Evolutionary conservation across 2,797 vertebrate genomes (phyloP), one percentile per base, ranked within the genome.

Genomic region (Acestrorhynchus altus): DNA sequence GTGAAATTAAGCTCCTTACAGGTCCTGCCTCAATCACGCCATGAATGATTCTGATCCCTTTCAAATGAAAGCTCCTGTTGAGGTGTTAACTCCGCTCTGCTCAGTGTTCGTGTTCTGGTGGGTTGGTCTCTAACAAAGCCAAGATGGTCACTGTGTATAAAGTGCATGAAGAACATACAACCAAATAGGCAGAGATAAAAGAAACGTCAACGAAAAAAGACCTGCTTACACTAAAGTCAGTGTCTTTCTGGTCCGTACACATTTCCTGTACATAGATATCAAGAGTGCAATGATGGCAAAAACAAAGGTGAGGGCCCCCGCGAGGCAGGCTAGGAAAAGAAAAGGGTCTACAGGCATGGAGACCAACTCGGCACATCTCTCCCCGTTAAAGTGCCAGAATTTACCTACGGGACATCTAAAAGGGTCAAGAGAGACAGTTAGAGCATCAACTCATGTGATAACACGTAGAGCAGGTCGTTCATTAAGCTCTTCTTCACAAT

Each of bases 381-480:
- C 81, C 88, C 89, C 88, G 81, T 83, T 86, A 84, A 88, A 81
- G 74, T 88, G 81, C 78, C 90, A 84, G 67, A 88, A 84, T 88
- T 83, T 92, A 84, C 80, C 87, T 84, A 89, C 80, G 35, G 89
- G 87, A 79, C 89, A 93, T 90, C 87, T 93, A 87, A 87, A 93
- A 86, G 57, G 77, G 83, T 89, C 57, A 64, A 87, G 85, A 83
- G 77, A 86, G 46, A 83, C 22, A 65, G 74, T 87, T 79, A 84
- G 73, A 80, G n/a, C 73, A 74, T 31, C 51, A 54, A 22, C 65
- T 13, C 65, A 71, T 13, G 47, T 66, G 66, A 73, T 59, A 72
- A 76, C 78, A 80, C 51, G 24, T 70, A 73, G 46, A 73, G 39
- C 40, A 66, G 40, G 47, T 54, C 24, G 13, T 42, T 66, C 44